phyloP scores from a whole-genome alignment of 2,888 invertebrate species.

The Nasonia oneida region DNA sequence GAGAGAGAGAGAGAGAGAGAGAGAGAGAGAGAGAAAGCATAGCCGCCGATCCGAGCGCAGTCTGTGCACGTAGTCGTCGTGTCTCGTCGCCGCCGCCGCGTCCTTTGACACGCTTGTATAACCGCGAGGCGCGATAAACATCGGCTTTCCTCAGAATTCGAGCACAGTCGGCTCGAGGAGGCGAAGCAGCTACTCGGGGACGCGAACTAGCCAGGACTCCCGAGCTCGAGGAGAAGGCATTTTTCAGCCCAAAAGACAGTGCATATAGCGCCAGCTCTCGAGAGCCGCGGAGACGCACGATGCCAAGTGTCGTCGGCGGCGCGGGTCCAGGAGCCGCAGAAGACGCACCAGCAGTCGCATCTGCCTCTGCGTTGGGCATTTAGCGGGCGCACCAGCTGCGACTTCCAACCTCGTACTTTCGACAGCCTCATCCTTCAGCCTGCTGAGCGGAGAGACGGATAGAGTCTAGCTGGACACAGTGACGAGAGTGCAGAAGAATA shows the following conservation, averaged over 20 bases:
- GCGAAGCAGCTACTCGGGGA: neutral
- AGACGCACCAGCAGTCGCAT: constrained; percentile 1
- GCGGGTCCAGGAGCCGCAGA: neutral
- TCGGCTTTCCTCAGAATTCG: neutral
- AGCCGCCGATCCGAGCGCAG: neutral
- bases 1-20: neutral
- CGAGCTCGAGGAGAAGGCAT: neutral
- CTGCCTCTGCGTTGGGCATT: neutral
- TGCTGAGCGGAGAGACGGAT: neutral
- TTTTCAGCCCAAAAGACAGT: neutral
- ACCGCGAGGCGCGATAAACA: constrained; percentile 48
- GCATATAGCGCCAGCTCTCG: constrained; percentile 6
- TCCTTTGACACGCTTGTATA: constrained; percentile 72
- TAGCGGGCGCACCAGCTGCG: neutral
- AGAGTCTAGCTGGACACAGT: neutral
- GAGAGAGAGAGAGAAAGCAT: neutral
- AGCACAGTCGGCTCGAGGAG: neutral
- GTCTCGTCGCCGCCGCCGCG: constrained; percentile 63
- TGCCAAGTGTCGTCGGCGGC: constrained; percentile 21
- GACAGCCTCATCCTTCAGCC: neutral
- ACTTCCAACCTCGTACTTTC: neutral
- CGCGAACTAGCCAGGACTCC: neutral
- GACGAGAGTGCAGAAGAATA: neutral
- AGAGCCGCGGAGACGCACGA: neutral
- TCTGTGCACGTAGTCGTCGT: constrained; percentile 30